Evolutionary conservation across 2,113 vertebrate genomes (phyloP).

Genomic region (Lepisosteus osseus): DNA sequence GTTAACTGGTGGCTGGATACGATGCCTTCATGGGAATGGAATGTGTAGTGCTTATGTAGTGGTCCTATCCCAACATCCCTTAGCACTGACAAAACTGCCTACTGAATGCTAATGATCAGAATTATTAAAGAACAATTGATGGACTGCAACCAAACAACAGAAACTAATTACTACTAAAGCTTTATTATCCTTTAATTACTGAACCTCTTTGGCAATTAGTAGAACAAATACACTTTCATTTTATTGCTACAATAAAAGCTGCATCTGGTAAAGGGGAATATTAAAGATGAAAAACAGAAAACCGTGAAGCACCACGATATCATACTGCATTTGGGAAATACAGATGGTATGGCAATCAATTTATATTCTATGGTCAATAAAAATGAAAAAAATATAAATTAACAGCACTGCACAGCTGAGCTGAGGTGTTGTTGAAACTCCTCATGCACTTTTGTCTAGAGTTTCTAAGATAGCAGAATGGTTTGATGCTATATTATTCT

Average conservation of each 20-base stretch:
- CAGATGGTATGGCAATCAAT: too few relatives aligned
- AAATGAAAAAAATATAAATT: too few relatives aligned
- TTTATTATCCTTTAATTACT: constrained; percentile 74
- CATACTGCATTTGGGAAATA: constrained; percentile 7
- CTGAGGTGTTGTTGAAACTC: too few relatives aligned
- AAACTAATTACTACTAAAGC: constrained; percentile 72
- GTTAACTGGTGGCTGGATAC: constrained; percentile 46
- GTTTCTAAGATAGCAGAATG: too few relatives aligned
- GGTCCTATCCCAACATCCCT: constrained; percentile 72
- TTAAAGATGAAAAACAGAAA: constrained; percentile 50
- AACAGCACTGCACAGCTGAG: too few relatives aligned
- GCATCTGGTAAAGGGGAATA: constrained; percentile 37
- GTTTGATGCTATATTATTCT: too few relatives aligned
- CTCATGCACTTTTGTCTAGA: too few relatives aligned
- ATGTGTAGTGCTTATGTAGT: constrained; percentile 83
- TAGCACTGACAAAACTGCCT: constrained; percentile 54
- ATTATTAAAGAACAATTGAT: constrained; percentile 79
- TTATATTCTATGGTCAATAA: too few relatives aligned
- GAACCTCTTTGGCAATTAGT: constrained; percentile 73
- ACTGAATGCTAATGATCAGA: constrained; percentile 75
- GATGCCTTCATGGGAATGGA: constrained; percentile 80
- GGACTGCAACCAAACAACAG: constrained; percentile 74
- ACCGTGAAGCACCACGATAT: constrained; percentile 21
- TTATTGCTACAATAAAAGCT: constrained; percentile 62
- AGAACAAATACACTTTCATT: constrained; percentile 56